Conservation (phyloP, 2,888 invertebrate genomes). For the Drosophila atroscutellata region DNA sequence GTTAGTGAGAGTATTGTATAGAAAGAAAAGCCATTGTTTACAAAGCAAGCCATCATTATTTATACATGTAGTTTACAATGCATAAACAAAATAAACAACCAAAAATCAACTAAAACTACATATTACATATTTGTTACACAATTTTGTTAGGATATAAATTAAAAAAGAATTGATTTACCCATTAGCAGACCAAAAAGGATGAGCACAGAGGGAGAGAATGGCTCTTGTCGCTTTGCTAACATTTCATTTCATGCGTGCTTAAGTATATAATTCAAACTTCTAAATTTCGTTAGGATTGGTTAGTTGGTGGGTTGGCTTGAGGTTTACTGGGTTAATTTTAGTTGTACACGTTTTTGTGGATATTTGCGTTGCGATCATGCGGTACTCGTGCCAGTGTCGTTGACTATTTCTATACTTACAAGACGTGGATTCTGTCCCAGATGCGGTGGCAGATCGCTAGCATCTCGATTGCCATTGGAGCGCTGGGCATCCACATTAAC, state of each 20-base stretch:
- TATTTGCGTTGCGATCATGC: conserved; percentile 57
- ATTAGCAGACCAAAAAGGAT: conserved; percentile 24
- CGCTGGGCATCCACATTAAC: conserved; percentile 65
- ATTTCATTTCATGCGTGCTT: conserved; percentile 10
- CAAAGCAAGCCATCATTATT: conserved; percentile 28
- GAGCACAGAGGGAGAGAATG: not conserved
- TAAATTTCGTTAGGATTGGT: conserved; percentile 35
- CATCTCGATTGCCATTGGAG: conserved; percentile 81
- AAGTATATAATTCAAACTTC: conserved; percentile 25
- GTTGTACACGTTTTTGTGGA: not conserved
- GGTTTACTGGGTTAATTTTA: conserved; percentile 21
- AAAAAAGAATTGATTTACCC: conserved; percentile 50
- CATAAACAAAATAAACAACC: not conserved
- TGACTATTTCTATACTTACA: conserved; percentile 77
- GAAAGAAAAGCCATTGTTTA: conserved; percentile 38
- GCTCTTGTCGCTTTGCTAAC: not conserved
- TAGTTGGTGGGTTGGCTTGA: not conserved
- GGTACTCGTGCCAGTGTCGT: conserved; percentile 61
- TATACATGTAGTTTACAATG: conserved; percentile 32
- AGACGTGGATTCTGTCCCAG: conserved; percentile 76
- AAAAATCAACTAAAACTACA: conserved; percentile 25
- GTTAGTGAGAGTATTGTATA: not conserved
- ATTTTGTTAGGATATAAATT: conserved; percentile 3
- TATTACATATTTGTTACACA: conserved; percentile 11
- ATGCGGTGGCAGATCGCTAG: conserved; percentile 80